A percentile compares a stretch with the other conserved stretches of the same genome.
Evolutionary conservation across 1,140 invertebrate species (phyloP).

Genomic region (Wasmannia auropunctata): DNA sequence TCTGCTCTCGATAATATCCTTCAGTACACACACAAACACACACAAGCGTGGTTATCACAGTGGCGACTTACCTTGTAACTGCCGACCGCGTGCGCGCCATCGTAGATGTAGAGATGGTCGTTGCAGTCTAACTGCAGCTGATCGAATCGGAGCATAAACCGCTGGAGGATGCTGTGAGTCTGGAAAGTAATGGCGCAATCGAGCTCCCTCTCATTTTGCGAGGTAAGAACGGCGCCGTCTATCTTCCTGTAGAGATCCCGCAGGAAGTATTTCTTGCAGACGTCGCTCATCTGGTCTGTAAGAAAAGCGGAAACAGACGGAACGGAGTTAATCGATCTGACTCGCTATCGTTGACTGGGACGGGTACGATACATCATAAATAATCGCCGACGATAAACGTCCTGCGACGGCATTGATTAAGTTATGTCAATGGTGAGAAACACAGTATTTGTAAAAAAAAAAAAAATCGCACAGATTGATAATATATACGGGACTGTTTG

Average conservation of each 20-base stretch:
- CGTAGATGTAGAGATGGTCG: slow-evolving; percentile 96
- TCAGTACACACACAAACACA: neutral
- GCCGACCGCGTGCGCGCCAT: slow-evolving; percentile 95
- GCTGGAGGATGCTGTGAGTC: slow-evolving; percentile 96
- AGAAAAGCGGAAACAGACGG: slow-evolving; percentile 77
- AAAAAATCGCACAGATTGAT: neutral
- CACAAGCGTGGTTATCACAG: neutral
- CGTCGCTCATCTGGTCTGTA: slow-evolving; percentile 93
- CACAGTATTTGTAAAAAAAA: too few relatives aligned
- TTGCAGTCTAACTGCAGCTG: slow-evolving; percentile 94
- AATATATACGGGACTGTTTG: neutral
- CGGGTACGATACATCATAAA: neutral
- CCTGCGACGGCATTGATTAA: neutral
- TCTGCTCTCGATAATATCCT: slow-evolving; percentile 2
- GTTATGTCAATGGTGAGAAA: neutral
- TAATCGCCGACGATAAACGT: neutral
- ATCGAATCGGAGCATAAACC: slow-evolving; percentile 96
- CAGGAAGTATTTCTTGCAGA: slow-evolving; percentile 95
- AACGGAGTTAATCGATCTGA: slow-evolving; percentile 25
- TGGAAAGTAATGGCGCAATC: slow-evolving; percentile 97
- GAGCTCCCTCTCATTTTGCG: slow-evolving; percentile 94
- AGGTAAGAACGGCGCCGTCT: slow-evolving; percentile 95
- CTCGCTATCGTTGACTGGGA: neutral
- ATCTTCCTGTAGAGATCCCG: slow-evolving; percentile 95
- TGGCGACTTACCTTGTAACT: slow-evolving; percentile 90